Evolutionary conservation across 1,140 invertebrate genomes (phyloP), one percentile per base, ranked within the genome.

Genomic region (Hermatobates lingyangjiaoensis): DNA sequence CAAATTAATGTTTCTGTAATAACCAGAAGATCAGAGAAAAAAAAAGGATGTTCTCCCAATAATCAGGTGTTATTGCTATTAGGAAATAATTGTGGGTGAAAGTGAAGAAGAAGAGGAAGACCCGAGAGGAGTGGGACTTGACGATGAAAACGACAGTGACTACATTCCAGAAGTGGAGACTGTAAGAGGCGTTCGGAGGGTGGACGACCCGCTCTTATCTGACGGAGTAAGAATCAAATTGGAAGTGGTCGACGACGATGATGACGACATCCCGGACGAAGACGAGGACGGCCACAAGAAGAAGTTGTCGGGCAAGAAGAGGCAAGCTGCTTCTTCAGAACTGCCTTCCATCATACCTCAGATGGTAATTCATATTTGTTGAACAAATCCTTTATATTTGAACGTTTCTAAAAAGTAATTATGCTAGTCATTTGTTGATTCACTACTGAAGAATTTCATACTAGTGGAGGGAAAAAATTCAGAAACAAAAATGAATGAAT

Each of bases 71-170:
- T n/a, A n/a, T n/a, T n/a, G n/a, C n/a, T n/a, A n/a, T n/a, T n/a
- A 59, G 42, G 61, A 62, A 12, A 58, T 64, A 25, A 58, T 61
- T 25, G 46, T 57, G 25, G 55, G 59, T 34, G 59, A 62, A 48
- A 56, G 59, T 38, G 57, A 60, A 30, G 56, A 60, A 51, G 56
- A 57, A 46, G 57, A 51, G 39, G 59, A 60, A 23, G 45, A 58
- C 48, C 58, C 60, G 15, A 57, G 58, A 34, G 60, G 60, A 45
- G 63, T 66, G 52, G 62, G 52, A 14, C n/a, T 45, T 27, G 53
- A 50, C 21, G 53, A 50, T 27, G 48, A 45, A 38, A 50, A 52
- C 42, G 28, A 52, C 18, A 28, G 25, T 25, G 50, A 52, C 25
- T 48, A 52, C 27, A 45, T 50, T 26, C 38, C 51, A 18, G 15